Conservation (phyloP, 2,888 invertebrate species). For the Drosophila prostipennis region DNA sequence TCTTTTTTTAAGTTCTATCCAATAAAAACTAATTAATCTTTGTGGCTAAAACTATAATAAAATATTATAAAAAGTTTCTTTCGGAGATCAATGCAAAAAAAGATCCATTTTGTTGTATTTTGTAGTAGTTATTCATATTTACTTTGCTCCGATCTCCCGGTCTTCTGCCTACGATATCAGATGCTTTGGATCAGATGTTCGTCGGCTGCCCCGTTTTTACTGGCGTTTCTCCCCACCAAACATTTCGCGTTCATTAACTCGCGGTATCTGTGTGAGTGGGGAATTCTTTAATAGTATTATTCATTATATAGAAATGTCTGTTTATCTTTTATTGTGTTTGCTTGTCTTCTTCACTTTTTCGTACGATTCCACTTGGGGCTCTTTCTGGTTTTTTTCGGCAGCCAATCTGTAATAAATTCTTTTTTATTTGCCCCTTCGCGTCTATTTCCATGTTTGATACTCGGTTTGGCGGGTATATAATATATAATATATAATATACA, state of each 20-base stretch:
- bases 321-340: slow-evolving; percentile 46
- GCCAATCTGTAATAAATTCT: slow-evolving; percentile 73
- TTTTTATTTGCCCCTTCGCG: slow-evolving; percentile 41
- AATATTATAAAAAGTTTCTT: no score
- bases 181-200: slow-evolving; percentile 68
- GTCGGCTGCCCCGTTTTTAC: slow-evolving; percentile 27
- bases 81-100: not conserved
- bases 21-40: no score
- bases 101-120: not conserved
- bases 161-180: slow-evolving; percentile 48
- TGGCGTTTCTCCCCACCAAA: slow-evolving; percentile 32
- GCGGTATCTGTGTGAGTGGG: slow-evolving; percentile 25
- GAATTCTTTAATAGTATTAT: slow-evolving; percentile 40
- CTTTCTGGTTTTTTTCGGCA: slow-evolving; percentile 38
- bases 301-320: slow-evolving; percentile 52
- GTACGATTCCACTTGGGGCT: slow-evolving; percentile 59
- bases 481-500: slow-evolving; percentile 13
- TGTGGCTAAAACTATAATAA: no score
- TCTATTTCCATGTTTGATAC: slow-evolving; percentile 49
- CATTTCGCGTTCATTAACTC: slow-evolving; percentile 65
- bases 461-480: slow-evolving; percentile 14
- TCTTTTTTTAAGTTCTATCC: no score
- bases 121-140: slow-evolving; percentile 6
- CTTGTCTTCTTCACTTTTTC: slow-evolving; percentile 44
- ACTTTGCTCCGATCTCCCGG: slow-evolving; percentile 13